Evolutionary conservation across 2,113 vertebrate species (phyloP).

Genomic region (Camarhynchus parvulus): DNA sequence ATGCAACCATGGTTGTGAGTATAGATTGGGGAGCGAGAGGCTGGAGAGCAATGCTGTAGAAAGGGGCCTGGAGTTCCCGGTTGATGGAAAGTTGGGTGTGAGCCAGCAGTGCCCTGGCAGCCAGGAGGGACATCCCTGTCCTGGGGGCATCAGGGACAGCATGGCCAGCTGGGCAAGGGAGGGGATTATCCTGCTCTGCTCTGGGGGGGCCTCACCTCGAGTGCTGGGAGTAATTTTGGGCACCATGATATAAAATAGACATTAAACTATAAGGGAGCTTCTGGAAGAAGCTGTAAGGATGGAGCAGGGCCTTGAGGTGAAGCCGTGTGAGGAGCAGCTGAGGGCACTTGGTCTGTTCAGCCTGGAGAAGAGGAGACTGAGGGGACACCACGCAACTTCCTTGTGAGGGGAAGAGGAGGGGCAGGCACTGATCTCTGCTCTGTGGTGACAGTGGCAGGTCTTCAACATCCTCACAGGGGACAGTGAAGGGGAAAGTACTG

Average conservation of each 20-base stretch:
- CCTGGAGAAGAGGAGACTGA: neutral
- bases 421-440: neutral
- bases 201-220: fast-evolving
- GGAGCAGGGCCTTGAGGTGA: neutral
- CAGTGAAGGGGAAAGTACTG: too few species aligned
- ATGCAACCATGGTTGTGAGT: neutral
- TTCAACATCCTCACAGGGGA: neutral
- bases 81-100: fast-evolving
- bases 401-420: fast-evolving
- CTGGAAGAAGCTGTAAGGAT: fast-evolving
- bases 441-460: neutral
- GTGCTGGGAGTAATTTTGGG: neutral
- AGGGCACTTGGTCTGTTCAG: fast-evolving
- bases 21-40: neutral
- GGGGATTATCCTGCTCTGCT: neutral
- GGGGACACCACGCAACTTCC: neutral
- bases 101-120: neutral
- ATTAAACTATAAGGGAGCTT: neutral
- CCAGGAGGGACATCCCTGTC: neutral
- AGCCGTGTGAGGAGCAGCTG: fast-evolving
- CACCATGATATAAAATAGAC: neutral
- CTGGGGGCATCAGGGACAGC: neutral
- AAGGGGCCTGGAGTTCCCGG: neutral
- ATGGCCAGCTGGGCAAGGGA: fast-evolving
- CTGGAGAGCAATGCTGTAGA: fast-evolving